A percentile compares a stretch with the other conserved stretches of the same genome.
Conservation (phyloP, 2,888 invertebrate species). For the Ormyrus pomaceus region DNA sequence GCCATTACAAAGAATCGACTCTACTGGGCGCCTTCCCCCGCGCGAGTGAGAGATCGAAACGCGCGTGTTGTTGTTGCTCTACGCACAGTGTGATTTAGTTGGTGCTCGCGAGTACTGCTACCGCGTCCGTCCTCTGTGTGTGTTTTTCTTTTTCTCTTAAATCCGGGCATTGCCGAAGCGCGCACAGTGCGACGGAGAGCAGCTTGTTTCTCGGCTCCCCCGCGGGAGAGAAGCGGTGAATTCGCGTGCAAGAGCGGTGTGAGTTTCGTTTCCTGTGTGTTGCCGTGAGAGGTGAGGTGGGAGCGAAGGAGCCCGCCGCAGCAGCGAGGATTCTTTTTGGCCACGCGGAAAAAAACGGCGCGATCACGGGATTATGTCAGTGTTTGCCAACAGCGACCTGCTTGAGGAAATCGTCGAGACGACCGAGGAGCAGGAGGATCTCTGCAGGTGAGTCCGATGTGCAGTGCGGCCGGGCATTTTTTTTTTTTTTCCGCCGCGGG, state of each 20-base stretch:
- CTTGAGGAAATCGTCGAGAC: constrained; percentile 78
- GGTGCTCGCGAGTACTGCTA: constrained; percentile 66
- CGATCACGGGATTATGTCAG: constrained; percentile 77
- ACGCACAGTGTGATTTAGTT: constrained; percentile 65
- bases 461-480: background rate
- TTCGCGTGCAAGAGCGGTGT: too few species aligned
- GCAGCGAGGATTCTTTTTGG: background rate
- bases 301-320: background rate
- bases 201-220: too few species aligned
- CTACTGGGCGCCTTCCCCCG: too few species aligned
- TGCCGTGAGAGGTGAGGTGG: background rate
- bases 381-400: constrained; percentile 77
- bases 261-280: background rate
- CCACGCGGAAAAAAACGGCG: constrained; percentile 39
- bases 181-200: background rate
- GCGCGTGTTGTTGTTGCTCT: too few species aligned
- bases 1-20: constrained; percentile 75
- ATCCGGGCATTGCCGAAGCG: background rate
- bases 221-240: too few species aligned
- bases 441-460: constrained; percentile 69
- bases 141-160: background rate
- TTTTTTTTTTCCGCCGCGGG: background rate
- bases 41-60: too few species aligned
- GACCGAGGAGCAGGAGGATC: constrained; percentile 75
- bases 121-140: background rate